A percentile compares a stretch with the other conserved stretches of the same genome.
Conservation (phyloP, 2,797 vertebrate genomes). For the Petrocephalus sullivani region DNA sequence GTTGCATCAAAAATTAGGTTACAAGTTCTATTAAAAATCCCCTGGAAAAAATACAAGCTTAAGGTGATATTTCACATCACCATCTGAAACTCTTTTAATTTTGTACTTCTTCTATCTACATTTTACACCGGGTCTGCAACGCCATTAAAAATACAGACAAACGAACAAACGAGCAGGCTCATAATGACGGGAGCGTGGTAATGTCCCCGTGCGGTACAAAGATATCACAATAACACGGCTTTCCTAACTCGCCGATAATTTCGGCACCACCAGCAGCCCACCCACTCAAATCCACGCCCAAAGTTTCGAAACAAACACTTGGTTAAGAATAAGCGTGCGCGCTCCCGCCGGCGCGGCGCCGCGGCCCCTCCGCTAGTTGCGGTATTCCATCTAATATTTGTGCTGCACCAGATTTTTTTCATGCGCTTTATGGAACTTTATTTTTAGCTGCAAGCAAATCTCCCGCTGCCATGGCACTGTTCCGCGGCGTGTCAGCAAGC, state of each 20-base stretch:
- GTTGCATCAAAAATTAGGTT: not conserved
- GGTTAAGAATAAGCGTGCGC: not conserved
- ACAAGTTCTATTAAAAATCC: not conserved
- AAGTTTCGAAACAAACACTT: not conserved
- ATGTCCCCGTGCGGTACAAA: not conserved
- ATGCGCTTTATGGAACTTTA: conserved; percentile 46
- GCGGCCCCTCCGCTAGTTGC: not conserved
- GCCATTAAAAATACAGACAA: not conserved
- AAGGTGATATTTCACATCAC: not conserved
- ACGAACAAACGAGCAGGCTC: not conserved
- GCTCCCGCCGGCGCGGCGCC: not conserved
- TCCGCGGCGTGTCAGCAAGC: conserved; percentile 26
- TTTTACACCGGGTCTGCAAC: not conserved
- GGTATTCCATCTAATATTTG: conserved; percentile 31
- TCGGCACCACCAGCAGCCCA: not conserved
- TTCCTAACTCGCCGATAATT: not conserved
- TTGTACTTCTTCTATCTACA: not conserved
- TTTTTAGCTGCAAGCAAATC: conserved; percentile 51
- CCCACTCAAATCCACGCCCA: not conserved
- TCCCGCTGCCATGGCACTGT: conserved; percentile 34
- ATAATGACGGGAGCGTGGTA: not conserved
- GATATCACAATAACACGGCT: not conserved
- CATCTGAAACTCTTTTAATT: not conserved
- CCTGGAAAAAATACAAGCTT: not conserved
- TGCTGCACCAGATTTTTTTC: not conserved